phyloP scores from a whole-genome alignment of 2,888 invertebrate genomes.

The Oxycera nigricornis region DNA sequence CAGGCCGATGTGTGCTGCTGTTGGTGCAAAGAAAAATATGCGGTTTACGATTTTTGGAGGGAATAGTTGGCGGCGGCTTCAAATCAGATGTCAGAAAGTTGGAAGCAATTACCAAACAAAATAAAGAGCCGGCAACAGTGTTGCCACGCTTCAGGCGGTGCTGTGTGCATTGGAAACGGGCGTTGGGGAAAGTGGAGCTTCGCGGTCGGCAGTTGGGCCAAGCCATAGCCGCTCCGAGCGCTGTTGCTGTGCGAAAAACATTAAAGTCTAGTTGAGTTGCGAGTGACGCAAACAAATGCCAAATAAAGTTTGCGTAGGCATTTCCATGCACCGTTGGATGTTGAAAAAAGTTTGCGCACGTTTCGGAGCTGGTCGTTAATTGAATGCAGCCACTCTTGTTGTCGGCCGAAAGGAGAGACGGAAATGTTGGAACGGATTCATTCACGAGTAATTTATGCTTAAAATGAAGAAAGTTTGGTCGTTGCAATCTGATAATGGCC shows the following conservation, averaged over 20 bases:
- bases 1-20: background rate
- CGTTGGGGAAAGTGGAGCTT: background rate
- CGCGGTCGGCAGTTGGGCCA: background rate
- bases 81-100: background rate
- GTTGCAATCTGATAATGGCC: too few relatives aligned
- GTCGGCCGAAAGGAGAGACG: too few relatives aligned
- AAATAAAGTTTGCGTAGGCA: background rate
- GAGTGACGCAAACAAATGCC: background rate
- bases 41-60: background rate
- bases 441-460: too few relatives aligned
- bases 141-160: background rate
- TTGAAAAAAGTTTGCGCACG: background rate
- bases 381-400: too few relatives aligned
- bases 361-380: background rate
- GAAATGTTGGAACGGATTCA: too few relatives aligned
- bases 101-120: background rate
- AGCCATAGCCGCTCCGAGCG: background rate
- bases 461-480: too few relatives aligned
- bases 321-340: background rate
- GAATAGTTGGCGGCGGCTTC: background rate
- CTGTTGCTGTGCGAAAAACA: background rate
- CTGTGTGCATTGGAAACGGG: background rate
- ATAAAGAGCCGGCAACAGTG: background rate
- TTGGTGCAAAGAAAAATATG: background rate
- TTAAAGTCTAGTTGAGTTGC: background rate